phyloP scores from a whole-genome alignment of 1,140 invertebrate genomes.

The Drosophila quadrilineata region DNA sequence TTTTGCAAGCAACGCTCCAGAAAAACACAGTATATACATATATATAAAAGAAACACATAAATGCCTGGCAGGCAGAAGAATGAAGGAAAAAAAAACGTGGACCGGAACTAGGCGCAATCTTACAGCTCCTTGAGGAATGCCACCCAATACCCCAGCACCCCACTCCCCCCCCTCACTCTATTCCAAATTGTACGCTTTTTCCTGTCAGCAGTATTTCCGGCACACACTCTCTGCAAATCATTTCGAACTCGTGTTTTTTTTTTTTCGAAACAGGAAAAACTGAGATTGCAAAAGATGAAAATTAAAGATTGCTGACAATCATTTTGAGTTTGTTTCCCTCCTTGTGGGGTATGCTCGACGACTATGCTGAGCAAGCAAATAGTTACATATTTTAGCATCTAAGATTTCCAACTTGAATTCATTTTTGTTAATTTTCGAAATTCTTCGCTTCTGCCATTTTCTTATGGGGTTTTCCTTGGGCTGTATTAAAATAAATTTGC shows the following conservation, averaged over 20 bases:
- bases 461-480: neutral
- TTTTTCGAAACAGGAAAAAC: slow-evolving; percentile 20
- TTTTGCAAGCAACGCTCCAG: slow-evolving; percentile 44
- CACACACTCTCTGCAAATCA: slow-evolving; percentile 2
- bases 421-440: slow-evolving; percentile 7
- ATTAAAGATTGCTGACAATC: slow-evolving; percentile 55
- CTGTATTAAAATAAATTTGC: slow-evolving; percentile 65
- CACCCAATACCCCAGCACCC: slow-evolving; percentile 16
- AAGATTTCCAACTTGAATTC: too few species aligned
- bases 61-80: slow-evolving; percentile 46
- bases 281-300: slow-evolving; percentile 70
- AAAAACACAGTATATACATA: neutral
- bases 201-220: slow-evolving; percentile 53
- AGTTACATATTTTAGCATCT: too few species aligned
- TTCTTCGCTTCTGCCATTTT: too few species aligned
- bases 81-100: slow-evolving; percentile 45
- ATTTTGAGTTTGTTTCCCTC: neutral
- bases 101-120: slow-evolving; percentile 25
- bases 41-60: neutral
- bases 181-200: slow-evolving; percentile 20
- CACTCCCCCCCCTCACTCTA: neutral
- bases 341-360: too few species aligned
- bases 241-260: slow-evolving; percentile 14
- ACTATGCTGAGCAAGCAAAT: neutral
- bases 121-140: slow-evolving; percentile 26